Base-by-base conservation (phyloP, 2,113 vertebrate genomes). In the Microtus richardsoni region DNA sequence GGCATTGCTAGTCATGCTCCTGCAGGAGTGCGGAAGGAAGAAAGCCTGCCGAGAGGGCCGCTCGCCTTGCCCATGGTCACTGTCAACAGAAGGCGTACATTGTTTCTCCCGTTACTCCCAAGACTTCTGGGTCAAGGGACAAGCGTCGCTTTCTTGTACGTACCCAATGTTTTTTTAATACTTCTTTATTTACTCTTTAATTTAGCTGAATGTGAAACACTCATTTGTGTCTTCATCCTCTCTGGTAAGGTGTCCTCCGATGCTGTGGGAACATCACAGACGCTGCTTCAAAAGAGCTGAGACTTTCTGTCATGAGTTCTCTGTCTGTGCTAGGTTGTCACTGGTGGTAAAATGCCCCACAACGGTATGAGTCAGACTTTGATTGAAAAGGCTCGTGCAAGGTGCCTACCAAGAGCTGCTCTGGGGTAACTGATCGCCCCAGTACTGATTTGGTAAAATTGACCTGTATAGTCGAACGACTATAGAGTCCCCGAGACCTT, bases 331-430 rank as follows among this genome's bases (percentile, higher is more conserved):
- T 95, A 91, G 97, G 92, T 84, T 91, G 33, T 85, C 78, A 73
- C 85, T 85, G 74, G 91, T 95, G 71, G 92, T 58, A 89, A 93
- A 95, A 93, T 9, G 19, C 8, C 92, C 79, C 73, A 74, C 58
- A 91, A 88, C 95, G 88, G 87, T 78, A 58, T 58, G 47, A 91
- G 82, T 94, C 96, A 97, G 94, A 80, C 90, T 97, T 97, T 96
- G 97, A 95, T 93, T 97, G 91, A 96, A 95, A 98, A 87, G 36
- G 52, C 49, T 93, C 83, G 1, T 64, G 49, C 44, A 66, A 94
- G 94, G 70, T 58, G 74, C 68, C 88, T 97, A 88, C 82, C 66
- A 91, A 96, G 92, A 96, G 90, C 79, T n/a, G 54, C 82, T 95
- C 66, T 62, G n/a, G 2, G 16, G 54, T 85, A 91, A 91, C 85